Evolutionary conservation across 2,113 vertebrate species (phyloP).

Genomic region (Martes martes): DNA sequence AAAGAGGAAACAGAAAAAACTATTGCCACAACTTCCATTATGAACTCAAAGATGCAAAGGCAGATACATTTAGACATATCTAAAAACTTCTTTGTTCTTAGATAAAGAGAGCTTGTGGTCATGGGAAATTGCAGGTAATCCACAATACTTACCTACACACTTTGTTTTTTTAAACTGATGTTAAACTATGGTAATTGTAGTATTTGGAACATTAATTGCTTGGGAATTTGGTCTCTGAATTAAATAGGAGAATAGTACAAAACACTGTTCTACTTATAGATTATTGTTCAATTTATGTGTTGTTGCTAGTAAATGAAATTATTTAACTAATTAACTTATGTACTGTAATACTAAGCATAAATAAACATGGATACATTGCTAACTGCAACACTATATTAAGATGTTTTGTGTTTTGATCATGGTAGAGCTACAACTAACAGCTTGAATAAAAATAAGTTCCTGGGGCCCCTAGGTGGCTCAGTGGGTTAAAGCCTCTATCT

Average conservation of each 20-base stretch:
- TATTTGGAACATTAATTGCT: not conserved
- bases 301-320: constrained; percentile 21
- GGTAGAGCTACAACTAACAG: not conserved
- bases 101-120: not conserved
- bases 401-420: not conserved
- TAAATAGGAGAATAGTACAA: not conserved
- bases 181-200: not conserved
- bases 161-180: not conserved
- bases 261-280: constrained; percentile 30
- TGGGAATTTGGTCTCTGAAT: not conserved
- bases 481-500: no score
- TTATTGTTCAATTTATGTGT: not conserved
- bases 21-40: not conserved
- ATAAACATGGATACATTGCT: not conserved
- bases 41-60: constrained; percentile 3
- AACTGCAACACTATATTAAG: not conserved
- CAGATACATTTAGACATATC: constrained; percentile 14
- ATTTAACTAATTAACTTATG: not conserved
- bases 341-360: not conserved
- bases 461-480: no score
- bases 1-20: not conserved
- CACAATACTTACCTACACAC: not conserved
- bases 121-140: not conserved
- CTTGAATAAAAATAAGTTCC: constrained; percentile 30
- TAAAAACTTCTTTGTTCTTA: constrained; percentile 24